phyloP scores from a whole-genome alignment of 2,888 invertebrate genomes.

The Hypercompe scribonia region DNA sequence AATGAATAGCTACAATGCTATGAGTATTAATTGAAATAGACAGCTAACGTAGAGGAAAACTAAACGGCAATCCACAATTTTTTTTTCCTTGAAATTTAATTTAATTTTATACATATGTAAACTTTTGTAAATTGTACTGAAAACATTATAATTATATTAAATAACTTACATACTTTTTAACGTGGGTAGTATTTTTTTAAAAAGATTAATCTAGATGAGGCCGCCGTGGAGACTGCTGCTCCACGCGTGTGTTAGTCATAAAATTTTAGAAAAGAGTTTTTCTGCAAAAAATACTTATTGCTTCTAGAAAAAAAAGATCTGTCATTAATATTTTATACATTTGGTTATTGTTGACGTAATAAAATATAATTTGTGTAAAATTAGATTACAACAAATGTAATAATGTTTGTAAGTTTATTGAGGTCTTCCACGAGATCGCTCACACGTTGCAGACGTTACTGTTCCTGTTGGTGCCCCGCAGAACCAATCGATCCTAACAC shows the following conservation, averaged over 20 bases:
- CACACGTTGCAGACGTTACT: constrained; percentile 1
- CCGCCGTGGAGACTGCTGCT: not conserved
- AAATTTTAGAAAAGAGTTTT: not conserved
- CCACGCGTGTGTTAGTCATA: not conserved
- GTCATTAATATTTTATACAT: constrained; percentile 5
- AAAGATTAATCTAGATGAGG: not conserved
- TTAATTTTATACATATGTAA: no score
- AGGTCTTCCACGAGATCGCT: constrained; percentile 4
- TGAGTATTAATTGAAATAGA: not conserved
- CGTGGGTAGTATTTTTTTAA: not conserved
- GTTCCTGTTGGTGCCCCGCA: constrained; percentile 5
- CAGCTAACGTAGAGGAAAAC: no score
- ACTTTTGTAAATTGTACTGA: no score
- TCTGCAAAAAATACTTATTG: not conserved
- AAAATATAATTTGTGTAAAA: constrained; percentile 1
- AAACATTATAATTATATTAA: no score
- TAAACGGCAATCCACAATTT: no score
- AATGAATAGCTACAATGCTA: constrained; percentile 6
- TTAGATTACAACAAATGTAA: not conserved
- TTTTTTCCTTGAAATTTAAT: no score
- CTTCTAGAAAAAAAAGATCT: not conserved
- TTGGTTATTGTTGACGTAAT: not conserved
- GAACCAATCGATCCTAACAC: constrained; percentile 28
- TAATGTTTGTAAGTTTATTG: constrained; percentile 32
- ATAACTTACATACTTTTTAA: not conserved